These are phyloP conservation scores for Luscinia luscinia DNA, from an alignment of 2,797 vertebrate species.

Conservation along the genomic window DNA sequence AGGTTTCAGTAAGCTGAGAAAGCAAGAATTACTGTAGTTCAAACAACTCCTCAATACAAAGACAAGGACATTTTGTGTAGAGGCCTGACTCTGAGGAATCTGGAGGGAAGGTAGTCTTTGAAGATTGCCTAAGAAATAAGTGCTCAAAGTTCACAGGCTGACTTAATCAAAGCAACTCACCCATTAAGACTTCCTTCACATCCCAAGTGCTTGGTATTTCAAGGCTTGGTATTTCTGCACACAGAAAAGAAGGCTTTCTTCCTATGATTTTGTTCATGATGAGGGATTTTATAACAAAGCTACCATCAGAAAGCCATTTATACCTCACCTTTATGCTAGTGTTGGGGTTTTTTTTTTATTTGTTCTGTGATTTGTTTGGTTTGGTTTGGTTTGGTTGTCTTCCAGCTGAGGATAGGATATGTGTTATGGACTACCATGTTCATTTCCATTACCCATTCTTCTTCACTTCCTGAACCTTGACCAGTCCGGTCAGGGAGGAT, in stretches of 20 bases:
- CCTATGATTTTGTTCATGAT: not conserved
- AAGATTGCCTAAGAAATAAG: not conserved
- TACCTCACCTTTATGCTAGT: not conserved
- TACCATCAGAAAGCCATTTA: not conserved
- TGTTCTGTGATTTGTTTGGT: not conserved
- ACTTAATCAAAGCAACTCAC: constrained; percentile 13
- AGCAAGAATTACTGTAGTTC: not conserved
- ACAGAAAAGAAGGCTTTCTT: not conserved
- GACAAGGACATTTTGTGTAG: not conserved
- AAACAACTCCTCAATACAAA: not conserved
- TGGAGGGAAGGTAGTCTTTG: not conserved
- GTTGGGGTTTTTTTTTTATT: not conserved
- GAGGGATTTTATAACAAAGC: not conserved
- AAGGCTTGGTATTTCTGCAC: not conserved
- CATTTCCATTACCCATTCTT: not conserved
- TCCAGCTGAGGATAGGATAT: not conserved
- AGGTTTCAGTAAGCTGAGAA: not conserved
- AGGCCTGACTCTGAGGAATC: not conserved
- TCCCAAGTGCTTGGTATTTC: not conserved
- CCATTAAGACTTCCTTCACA: not conserved
- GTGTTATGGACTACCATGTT: not conserved
- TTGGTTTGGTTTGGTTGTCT: not conserved
- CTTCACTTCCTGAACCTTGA: not conserved
- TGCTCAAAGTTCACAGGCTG: not conserved
- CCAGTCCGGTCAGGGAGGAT: not conserved